These are phyloP conservation scores for Clytia hemisphaerica DNA, from an alignment of 30 jellyfish, hydroid and myxozoan genomes.

Conservation along the genomic window DNA sequence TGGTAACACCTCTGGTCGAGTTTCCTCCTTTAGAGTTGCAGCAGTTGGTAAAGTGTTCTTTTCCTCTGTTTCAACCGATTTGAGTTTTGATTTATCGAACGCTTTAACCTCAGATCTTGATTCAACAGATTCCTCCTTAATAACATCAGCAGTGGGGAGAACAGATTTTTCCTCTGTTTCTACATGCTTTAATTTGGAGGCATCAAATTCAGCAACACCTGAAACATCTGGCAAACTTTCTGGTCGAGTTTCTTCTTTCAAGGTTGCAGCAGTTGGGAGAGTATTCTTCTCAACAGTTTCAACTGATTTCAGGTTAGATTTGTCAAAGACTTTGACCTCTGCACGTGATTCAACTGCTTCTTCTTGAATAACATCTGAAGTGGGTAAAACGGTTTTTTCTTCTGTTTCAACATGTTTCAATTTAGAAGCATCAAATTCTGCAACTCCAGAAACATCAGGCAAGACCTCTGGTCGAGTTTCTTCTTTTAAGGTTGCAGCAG, in stretches of 20 bases:
- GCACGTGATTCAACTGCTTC: slow-evolving; percentile 84
- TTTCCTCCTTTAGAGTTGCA: slow-evolving; percentile 68
- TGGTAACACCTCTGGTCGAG: slow-evolving; percentile 86
- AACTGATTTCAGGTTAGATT: slow-evolving; percentile 70
- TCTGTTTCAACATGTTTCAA: slow-evolving; percentile 67
- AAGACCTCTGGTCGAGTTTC: slow-evolving; percentile 70
- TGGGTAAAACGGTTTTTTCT: slow-evolving; percentile 67
- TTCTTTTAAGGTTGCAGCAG: slow-evolving; percentile 55
- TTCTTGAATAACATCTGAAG: slow-evolving; percentile 76
- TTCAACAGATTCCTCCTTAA: slow-evolving; percentile 49
- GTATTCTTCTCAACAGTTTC: slow-evolving; percentile 95
- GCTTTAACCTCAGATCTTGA: slow-evolving; percentile 70
- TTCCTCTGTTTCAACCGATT: slow-evolving; percentile 65
- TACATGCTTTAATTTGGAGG: slow-evolving; percentile 73
- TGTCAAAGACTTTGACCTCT: slow-evolving; percentile 82
- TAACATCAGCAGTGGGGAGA: slow-evolving; percentile 81
- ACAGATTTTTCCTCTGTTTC: slow-evolving; percentile 71
- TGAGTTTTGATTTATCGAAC: slow-evolving; percentile 43
- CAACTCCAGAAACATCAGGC: slow-evolving; percentile 84
- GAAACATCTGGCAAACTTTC: slow-evolving; percentile 91
- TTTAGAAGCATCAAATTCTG: slow-evolving; percentile 39
- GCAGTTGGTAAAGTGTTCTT: slow-evolving; percentile 59
- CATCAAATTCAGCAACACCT: slow-evolving; percentile 65
- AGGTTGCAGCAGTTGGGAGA: slow-evolving; percentile 76
- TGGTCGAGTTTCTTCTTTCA: slow-evolving; percentile 88